Conservation (phyloP, 2,113 vertebrate species). For the Marcusenius ussheri region DNA sequence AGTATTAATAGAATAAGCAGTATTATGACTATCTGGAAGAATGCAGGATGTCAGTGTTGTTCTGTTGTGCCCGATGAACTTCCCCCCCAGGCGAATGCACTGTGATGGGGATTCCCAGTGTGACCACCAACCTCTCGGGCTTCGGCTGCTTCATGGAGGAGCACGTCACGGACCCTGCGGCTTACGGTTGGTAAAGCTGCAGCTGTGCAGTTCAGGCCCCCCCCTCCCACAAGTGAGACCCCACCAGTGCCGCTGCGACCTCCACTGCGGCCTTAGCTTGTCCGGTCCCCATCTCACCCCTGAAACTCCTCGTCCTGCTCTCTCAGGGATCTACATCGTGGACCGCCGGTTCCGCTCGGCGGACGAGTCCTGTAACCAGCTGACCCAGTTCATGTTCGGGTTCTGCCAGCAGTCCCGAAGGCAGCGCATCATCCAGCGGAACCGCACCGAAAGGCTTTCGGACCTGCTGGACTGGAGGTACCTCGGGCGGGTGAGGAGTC, state of each 20-base stretch:
- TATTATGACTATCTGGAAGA: neutral
- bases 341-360: slow-evolving; percentile 83
- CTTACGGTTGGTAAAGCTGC: slow-evolving; percentile 67
- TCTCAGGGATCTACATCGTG: slow-evolving; percentile 85
- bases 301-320: neutral
- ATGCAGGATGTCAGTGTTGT: neutral
- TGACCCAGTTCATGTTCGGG: slow-evolving; percentile 87
- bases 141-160: slow-evolving; percentile 97
- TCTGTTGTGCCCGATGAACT: neutral
- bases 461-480: slow-evolving; percentile 94
- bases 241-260: neutral
- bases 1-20: neutral
- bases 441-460: slow-evolving; percentile 85
- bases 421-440: slow-evolving; percentile 90
- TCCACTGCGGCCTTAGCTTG: neutral
- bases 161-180: slow-evolving; percentile 84
- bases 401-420: slow-evolving; percentile 93
- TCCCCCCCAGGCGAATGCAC: slow-evolving; percentile 82
- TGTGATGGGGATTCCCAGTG: slow-evolving; percentile 96
- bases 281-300: neutral
- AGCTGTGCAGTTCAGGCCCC: neutral
- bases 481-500: slow-evolving; percentile 74
- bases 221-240: neutral
- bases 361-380: slow-evolving; percentile 89
- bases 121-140: slow-evolving; percentile 95